A percentile compares a stretch with the other conserved stretches of the same genome.
phyloP scores from a whole-genome alignment of 2,888 invertebrate genomes.

The Horisme vitalbata region DNA sequence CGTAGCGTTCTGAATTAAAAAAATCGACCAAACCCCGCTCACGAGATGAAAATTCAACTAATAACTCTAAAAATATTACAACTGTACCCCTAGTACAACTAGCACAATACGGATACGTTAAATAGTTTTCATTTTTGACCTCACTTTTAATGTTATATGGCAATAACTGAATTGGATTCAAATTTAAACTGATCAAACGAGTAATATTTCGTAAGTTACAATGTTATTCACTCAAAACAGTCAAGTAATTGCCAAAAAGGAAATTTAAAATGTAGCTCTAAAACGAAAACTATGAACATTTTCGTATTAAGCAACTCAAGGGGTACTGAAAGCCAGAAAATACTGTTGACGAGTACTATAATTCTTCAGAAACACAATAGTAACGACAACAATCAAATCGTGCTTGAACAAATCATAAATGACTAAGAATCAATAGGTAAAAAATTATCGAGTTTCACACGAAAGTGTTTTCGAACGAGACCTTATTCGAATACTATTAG shows the following conservation, averaged over 20 bases:
- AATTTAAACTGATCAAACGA: too few species aligned
- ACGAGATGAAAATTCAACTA: slow-evolving; percentile 32
- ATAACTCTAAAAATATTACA: slow-evolving; percentile 25
- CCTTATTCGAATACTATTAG: slow-evolving; percentile 21
- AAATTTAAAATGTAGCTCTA: too few species aligned
- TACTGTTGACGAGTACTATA: slow-evolving; percentile 49
- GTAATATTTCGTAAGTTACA: too few species aligned
- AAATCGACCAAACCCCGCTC: slow-evolving; percentile 25
- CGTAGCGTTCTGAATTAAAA: slow-evolving; percentile 16
- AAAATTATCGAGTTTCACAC: slow-evolving; percentile 31
- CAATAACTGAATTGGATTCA: too few species aligned
- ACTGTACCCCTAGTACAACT: too few species aligned
- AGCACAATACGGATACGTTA: too few species aligned
- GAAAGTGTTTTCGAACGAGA: slow-evolving; percentile 34
- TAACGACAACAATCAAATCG: slow-evolving; percentile 43
- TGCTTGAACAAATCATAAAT: slow-evolving; percentile 27
- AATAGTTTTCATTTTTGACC: too few species aligned
- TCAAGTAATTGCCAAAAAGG: too few species aligned
- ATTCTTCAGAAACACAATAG: slow-evolving; percentile 43
- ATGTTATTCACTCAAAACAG: too few species aligned
- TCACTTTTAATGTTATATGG: too few species aligned
- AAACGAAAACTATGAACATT: too few species aligned
- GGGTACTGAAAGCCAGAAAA: slow-evolving; percentile 26
- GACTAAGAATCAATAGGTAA: slow-evolving; percentile 29
- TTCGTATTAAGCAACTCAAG: too few species aligned